phyloP scores from a whole-genome alignment of 2,888 invertebrate genomes.

The Drosophila yooni region DNA sequence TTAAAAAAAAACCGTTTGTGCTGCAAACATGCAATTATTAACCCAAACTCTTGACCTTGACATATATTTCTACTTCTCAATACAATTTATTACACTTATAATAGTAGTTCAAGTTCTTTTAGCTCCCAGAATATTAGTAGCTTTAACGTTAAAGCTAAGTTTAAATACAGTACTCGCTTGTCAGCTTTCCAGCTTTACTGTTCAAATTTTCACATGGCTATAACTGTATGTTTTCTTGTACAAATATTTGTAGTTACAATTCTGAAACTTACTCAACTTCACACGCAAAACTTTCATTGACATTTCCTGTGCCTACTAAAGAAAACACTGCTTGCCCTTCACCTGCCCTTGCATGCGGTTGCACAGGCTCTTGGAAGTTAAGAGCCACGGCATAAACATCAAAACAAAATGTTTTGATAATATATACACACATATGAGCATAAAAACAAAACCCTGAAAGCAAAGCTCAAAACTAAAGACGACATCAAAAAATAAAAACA shows the following conservation, averaged over 20 bases:
- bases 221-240: neutral
- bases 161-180: neutral
- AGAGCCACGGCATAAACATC: constrained; percentile 39
- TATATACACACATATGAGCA: constrained; percentile 10
- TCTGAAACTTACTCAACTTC: neutral
- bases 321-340: constrained; percentile 7
- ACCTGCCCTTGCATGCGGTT: constrained; percentile 13
- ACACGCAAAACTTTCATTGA: constrained; percentile 55
- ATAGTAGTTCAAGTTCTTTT: neutral
- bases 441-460: constrained; percentile 17
- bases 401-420: constrained; percentile 45
- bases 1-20: neutral
- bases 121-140: neutral
- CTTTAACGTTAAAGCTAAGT: neutral
- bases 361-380: constrained; percentile 11
- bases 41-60: neutral
- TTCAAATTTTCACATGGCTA: neutral
- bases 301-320: constrained; percentile 67
- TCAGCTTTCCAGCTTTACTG: neutral
- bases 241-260: constrained; percentile 1
- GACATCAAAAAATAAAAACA: constrained; percentile 28
- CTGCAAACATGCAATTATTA: neutral
- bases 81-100: neutral
- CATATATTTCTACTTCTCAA: neutral
- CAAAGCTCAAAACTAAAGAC: constrained; percentile 45